These are phyloP conservation scores for Pediacus dermestoides DNA, from an alignment of 2,888 invertebrate genomes.

Conservation along the genomic window DNA sequence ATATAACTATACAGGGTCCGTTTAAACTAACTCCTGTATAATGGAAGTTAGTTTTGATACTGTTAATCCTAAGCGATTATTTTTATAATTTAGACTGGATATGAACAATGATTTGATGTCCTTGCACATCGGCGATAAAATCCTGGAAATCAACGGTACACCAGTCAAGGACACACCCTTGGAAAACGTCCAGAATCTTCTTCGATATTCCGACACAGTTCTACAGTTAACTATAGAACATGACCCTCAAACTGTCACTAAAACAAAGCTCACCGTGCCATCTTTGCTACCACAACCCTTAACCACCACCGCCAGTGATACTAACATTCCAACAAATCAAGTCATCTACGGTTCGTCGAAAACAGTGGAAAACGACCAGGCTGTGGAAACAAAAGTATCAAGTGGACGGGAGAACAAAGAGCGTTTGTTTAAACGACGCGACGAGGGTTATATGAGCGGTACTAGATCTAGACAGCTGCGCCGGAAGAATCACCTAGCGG, in stretches of 20 bases:
- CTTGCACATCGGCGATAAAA: slow-evolving; percentile 87
- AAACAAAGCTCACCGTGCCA: slow-evolving; percentile 42
- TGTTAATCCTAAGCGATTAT: slow-evolving; percentile 1
- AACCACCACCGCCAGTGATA: slow-evolving; percentile 49
- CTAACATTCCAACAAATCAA: slow-evolving; percentile 46
- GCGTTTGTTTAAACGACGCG: slow-evolving; percentile 54
- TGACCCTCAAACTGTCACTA: slow-evolving; percentile 71
- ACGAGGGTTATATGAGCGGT: slow-evolving; percentile 60
- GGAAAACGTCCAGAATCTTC: slow-evolving; percentile 72
- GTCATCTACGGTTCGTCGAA: slow-evolving; percentile 37
- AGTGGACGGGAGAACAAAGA: slow-evolving; percentile 42
- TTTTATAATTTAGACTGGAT: slow-evolving; percentile 73
- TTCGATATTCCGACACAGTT: slow-evolving; percentile 68
- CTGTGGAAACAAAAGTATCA: too few relatives aligned
- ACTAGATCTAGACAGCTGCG: slow-evolving; percentile 62
- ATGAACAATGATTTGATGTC: slow-evolving; percentile 78
- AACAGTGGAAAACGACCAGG: slow-evolving; percentile 33
- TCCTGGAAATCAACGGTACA: slow-evolving; percentile 89
- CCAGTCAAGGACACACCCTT: slow-evolving; percentile 78
- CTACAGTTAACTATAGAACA: slow-evolving; percentile 87
- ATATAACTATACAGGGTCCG: neutral
- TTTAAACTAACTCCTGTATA: too few relatives aligned
- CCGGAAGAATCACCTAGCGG: slow-evolving; percentile 52
- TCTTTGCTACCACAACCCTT: slow-evolving; percentile 36
- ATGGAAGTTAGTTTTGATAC: neutral